Evolutionary conservation across 2,797 vertebrate species (phyloP).

Genomic region (Rhincodon typus): DNA sequence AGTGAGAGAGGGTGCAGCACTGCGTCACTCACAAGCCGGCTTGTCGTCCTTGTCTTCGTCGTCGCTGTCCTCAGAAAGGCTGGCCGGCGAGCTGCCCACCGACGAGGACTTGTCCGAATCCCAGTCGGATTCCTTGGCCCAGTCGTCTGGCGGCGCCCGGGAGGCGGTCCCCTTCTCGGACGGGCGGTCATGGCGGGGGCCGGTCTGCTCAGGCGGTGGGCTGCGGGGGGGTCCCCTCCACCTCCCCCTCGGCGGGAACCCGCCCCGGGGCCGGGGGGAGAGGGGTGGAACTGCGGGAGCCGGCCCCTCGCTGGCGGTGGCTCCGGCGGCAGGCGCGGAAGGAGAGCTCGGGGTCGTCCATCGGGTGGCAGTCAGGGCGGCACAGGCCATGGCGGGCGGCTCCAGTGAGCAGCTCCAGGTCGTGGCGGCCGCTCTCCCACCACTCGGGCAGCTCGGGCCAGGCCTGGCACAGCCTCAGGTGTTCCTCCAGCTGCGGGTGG

Average conservation of each 20-base stretch:
- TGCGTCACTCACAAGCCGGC: no score
- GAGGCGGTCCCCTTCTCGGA: no score
- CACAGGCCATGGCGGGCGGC: conserved; percentile 76
- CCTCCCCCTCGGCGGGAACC: conserved; percentile 39
- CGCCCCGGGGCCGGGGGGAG: conserved; percentile 48
- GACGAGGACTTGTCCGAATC: no score
- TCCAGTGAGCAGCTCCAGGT: conserved; percentile 65
- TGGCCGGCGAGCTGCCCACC: no score
- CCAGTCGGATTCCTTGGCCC: no score
- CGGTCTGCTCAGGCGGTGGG: conserved; percentile 43
- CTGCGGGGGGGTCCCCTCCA: conserved; percentile 43
- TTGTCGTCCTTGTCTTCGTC: no score
- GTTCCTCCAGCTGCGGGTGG: conserved; percentile 71
- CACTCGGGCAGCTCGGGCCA: conserved; percentile 74
- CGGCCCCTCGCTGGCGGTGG: conserved; percentile 50
- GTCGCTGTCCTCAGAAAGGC: no score
- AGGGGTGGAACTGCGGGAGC: conserved; percentile 41
- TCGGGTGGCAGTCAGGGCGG: conserved; percentile 77
- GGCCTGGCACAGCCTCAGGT: conserved; percentile 59
- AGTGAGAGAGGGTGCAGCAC: no score
- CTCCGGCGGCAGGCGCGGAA: conserved; percentile 64
- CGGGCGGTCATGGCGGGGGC: no score
- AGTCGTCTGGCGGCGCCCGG: no score
- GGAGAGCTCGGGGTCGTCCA: conserved; percentile 74
- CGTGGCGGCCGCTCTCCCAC: conserved; percentile 79